A percentile compares a stretch with the other conserved stretches of the same genome.
Conservation (phyloP, 2,888 invertebrate species). For the Eilema griseolum region DNA sequence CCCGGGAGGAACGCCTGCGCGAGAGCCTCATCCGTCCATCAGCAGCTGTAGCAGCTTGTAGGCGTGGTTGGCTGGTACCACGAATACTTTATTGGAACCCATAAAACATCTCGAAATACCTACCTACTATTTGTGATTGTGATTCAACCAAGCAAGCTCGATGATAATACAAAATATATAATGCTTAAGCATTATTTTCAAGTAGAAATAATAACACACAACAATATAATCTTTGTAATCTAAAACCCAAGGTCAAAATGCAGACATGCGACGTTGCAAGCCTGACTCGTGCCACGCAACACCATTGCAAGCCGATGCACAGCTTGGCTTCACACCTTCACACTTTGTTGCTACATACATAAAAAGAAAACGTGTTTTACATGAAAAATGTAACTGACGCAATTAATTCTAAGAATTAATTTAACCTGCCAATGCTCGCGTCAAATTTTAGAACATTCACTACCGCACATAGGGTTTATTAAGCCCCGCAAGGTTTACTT, state of each 20-base stretch:
- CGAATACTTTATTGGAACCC: no score
- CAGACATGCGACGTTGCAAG: conserved; percentile 16
- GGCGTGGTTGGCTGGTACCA: no score
- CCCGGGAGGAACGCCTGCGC: no score
- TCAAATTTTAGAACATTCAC: not conserved
- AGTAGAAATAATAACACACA: not conserved
- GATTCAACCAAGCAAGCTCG: no score
- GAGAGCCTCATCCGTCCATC: no score
- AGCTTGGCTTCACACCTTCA: conserved; percentile 14
- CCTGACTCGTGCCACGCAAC: conserved; percentile 14
- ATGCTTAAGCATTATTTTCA: not conserved
- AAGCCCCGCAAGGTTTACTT: no score
- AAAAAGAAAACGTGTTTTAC: conserved; percentile 9
- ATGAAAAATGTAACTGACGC: not conserved
- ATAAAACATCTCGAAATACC: no score
- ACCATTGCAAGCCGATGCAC: conserved; percentile 16
- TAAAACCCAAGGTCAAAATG: conserved; percentile 18
- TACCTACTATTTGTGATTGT: no score
- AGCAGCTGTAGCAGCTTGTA: no score
- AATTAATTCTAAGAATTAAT: not conserved
- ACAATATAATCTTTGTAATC: not conserved
- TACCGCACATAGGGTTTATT: not conserved
- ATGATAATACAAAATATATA: not conserved
- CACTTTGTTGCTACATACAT: conserved; percentile 8
- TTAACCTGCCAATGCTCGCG: not conserved